phyloP scores from a whole-genome alignment of 2,888 invertebrate species.

The Eumerus sabulonum region DNA sequence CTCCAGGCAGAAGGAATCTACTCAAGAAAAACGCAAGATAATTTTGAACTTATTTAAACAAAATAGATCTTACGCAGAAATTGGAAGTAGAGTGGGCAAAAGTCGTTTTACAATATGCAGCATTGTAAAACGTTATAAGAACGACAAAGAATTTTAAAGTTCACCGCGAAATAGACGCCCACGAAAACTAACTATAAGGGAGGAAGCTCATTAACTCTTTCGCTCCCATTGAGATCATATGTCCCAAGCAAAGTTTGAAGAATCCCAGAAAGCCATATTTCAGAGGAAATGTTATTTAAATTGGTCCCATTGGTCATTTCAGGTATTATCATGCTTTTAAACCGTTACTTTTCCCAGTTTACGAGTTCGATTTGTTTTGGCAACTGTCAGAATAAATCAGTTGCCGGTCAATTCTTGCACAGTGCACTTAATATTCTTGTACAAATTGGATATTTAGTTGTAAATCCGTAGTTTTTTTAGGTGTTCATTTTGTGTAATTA shows the following conservation, averaged over 20 bases:
- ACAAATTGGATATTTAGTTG: not conserved
- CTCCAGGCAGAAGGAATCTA: too few relatives aligned
- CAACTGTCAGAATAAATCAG: not conserved
- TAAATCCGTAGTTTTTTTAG: not conserved
- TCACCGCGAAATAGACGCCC: too few relatives aligned
- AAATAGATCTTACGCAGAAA: too few relatives aligned
- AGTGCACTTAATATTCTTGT: not conserved
- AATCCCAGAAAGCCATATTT: constrained; percentile 6
- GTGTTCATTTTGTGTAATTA: not conserved
- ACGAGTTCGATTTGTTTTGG: constrained; percentile 1
- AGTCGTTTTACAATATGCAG: too few relatives aligned
- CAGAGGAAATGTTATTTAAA: constrained; percentile 14
- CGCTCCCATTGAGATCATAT: constrained; percentile 31
- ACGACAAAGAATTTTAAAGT: too few relatives aligned
- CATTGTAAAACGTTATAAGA: too few relatives aligned
- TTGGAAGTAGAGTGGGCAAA: too few relatives aligned
- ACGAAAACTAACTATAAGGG: too few relatives aligned
- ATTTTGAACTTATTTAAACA: too few relatives aligned
- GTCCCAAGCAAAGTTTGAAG: constrained; percentile 25
- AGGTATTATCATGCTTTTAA: constrained; percentile 10
- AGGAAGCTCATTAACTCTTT: constrained; percentile 27
- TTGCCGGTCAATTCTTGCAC: not conserved
- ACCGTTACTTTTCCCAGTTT: too few relatives aligned
- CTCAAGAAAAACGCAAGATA: too few relatives aligned
- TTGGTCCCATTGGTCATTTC: constrained; percentile 10